Conservation (phyloP, 2,888 invertebrate species). For the Leptinotarsa tumamoca region DNA sequence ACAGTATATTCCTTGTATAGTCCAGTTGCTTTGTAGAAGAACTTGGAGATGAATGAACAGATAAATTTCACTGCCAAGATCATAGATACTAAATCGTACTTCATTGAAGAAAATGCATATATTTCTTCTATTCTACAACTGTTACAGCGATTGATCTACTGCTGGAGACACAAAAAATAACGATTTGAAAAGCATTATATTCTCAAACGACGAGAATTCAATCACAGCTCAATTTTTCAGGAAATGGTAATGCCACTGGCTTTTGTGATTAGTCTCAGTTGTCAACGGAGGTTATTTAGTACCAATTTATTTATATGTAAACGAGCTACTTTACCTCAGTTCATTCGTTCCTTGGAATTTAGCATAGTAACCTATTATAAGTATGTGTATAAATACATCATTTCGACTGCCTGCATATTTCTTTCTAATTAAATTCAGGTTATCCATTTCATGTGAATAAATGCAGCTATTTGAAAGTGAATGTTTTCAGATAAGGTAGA, state of each 20-base stretch:
- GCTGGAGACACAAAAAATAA: too few species aligned
- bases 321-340: background rate
- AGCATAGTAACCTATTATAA: conserved; percentile 10
- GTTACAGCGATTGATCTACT: too few species aligned
- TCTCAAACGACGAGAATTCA: too few species aligned
- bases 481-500: background rate
- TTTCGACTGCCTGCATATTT: background rate
- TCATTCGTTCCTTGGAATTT: background rate
- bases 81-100: too few species aligned
- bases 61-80: too few species aligned
- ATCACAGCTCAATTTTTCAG: background rate
- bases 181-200: too few species aligned
- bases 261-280: background rate
- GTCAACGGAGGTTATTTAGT: background rate
- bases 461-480: background rate
- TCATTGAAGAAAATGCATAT: too few species aligned
- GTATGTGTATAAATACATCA: background rate
- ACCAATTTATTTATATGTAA: background rate
- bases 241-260: background rate
- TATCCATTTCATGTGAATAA: background rate
- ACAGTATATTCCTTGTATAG: too few species aligned
- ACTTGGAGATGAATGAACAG: too few species aligned
- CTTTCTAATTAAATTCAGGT: background rate
- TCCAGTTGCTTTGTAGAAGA: too few species aligned
- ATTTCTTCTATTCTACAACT: too few species aligned